Base-by-base conservation (phyloP, 2,888 invertebrate species). In the Xanthia icteritia region DNA sequence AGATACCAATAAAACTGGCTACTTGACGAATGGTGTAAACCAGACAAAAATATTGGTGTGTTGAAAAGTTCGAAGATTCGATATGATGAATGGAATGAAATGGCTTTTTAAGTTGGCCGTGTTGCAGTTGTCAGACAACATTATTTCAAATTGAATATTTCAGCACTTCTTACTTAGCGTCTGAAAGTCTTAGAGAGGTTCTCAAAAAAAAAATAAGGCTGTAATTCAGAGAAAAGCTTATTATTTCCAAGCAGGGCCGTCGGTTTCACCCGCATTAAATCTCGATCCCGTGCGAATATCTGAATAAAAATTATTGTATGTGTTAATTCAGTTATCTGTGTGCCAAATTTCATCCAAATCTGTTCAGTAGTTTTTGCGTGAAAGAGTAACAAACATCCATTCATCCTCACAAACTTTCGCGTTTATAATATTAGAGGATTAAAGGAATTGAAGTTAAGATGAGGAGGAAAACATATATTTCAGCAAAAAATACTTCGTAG, bases 1-100 rank as follows among this genome's bases (percentile, higher is more conserved):
- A 27, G 54, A 76, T 8, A 39, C 20, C 39, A 61, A 77, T 77
- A 71, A 79, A 76, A 79, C 54, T 58, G 65, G 0, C 20, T 6
- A 36, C 39, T 75, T 71, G 63, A 60, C n/a, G 39, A 27, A 81
- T 69, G 48, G 45, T 56, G 15, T 36, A 69, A 51, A 9, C 61
- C 36, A 36, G n/a, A 0, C 23, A 58, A 58, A 68, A 11, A 58
- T n/a, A 51, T 66, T 72, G 39, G 8, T 6, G 13, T 76, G 65
- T 66, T 75, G 65, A 79, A 61, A 66, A 15, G 58, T 69, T 54
- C 0, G 11, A 27, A 36, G n/a, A 39, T 31, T 31, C 13, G 13
- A 0, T 58, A 5, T 36, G 54, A 70, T 65, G 5, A 27, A 64
- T 58, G 70, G n/a, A 2, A 5, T 61, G 2, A 58, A 36, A 63